Conservation (phyloP, 2,888 invertebrate genomes). For the Alloscopus bannaensis region DNA sequence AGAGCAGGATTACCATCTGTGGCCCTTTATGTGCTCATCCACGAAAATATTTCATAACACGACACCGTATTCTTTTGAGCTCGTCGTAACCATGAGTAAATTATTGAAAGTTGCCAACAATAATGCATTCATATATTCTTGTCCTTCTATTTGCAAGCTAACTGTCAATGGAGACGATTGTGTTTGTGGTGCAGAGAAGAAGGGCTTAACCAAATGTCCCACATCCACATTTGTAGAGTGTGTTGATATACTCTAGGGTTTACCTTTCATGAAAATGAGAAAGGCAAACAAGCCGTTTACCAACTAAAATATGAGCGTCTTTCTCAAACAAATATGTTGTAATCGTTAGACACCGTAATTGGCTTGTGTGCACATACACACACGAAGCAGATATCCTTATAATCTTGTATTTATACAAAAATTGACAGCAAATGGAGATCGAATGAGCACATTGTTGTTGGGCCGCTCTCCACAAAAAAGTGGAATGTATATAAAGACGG, state of each 20-base stretch:
- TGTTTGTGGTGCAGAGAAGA: conserved; percentile 33
- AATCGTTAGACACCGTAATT: conserved; percentile 51
- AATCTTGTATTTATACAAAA: conserved; percentile 23
- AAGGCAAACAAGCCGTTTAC: conserved; percentile 59
- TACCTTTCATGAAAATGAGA: too few relatives aligned
- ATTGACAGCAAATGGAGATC: conserved; percentile 54
- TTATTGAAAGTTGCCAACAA: conserved; percentile 31
- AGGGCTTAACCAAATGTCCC: too few relatives aligned
- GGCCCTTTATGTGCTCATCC: background rate
- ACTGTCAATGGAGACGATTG: background rate
- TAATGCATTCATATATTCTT: background rate
- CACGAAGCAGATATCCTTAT: too few relatives aligned
- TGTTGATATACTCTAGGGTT: too few relatives aligned
- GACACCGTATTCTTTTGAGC: too few relatives aligned
- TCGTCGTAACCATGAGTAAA: conserved; percentile 44
- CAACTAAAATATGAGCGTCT: conserved; percentile 51
- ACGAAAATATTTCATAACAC: too few relatives aligned
- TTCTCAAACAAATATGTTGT: conserved; percentile 40
- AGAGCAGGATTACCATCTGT: conserved; percentile 10
- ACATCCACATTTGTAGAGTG: too few relatives aligned
- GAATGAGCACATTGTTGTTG: too few relatives aligned
- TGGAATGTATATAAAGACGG: too few relatives aligned
- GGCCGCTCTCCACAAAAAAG: too few relatives aligned
- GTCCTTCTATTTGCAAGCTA: too few relatives aligned
- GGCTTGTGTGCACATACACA: too few relatives aligned